phyloP scores from a whole-genome alignment of 2,113 vertebrate species.

The Protobothrops flavoviridis region DNA sequence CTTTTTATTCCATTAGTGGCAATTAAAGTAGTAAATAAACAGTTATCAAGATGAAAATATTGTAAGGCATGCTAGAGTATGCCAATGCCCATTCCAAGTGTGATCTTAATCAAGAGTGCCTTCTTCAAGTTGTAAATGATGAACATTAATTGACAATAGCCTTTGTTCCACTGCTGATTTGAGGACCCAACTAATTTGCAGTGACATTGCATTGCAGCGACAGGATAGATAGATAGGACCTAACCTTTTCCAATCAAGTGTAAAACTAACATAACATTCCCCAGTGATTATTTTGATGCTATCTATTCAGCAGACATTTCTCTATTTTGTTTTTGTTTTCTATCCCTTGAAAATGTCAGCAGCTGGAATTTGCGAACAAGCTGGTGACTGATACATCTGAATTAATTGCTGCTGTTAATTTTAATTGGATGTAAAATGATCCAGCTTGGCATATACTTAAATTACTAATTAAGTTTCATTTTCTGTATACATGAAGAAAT shows the following conservation, averaged over 20 bases:
- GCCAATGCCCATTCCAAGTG: neutral
- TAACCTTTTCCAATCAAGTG: conserved; percentile 46
- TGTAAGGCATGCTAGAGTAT: neutral
- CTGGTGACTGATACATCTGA: conserved; percentile 56
- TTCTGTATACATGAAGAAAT: conserved; percentile 46
- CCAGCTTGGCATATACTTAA: conserved; percentile 60
- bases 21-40: neutral
- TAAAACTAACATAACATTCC: conserved; percentile 36
- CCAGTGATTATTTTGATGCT: conserved; percentile 33
- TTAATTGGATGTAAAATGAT: conserved; percentile 62
- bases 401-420: conserved; percentile 64
- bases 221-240: conserved; percentile 42
- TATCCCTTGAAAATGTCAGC: conserved; percentile 57
- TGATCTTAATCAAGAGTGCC: neutral
- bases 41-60: neutral
- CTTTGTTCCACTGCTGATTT: conserved; percentile 18
- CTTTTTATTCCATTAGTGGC: conserved; percentile 4
- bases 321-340: conserved; percentile 16
- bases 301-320: conserved; percentile 38
- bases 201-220: neutral
- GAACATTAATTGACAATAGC: conserved; percentile 32
- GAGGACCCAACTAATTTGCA: conserved; percentile 29
- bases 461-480: conserved; percentile 59
- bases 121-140: conserved; percentile 31
- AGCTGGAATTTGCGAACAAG: conserved; percentile 52